Percentiles rank a stretch among this genome's conserved stretches.
These are phyloP conservation scores for Hirundo rustica DNA, from an alignment of 2,797 vertebrate genomes.

Conservation along the genomic window DNA sequence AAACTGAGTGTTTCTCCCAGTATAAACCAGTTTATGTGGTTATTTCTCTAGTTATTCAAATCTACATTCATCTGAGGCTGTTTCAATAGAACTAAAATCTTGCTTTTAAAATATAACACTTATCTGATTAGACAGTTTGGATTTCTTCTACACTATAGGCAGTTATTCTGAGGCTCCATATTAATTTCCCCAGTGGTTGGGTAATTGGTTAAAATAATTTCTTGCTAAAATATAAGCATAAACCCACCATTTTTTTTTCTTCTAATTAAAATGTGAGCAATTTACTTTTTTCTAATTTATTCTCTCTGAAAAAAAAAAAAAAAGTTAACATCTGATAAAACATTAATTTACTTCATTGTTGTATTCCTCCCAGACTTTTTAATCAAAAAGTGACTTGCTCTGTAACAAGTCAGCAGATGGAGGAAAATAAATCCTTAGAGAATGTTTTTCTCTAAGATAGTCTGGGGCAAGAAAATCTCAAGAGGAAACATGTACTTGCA, in stretches of 20 bases:
- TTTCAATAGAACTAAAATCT: neutral
- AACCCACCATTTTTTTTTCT: neutral
- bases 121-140: neutral
- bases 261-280: slow-evolving; percentile 41
- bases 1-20: neutral
- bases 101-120: neutral
- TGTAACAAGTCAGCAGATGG: neutral
- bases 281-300: slow-evolving; percentile 19
- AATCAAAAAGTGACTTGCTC: slow-evolving; percentile 10
- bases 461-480: neutral
- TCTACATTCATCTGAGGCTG: neutral
- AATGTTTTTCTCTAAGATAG: neutral
- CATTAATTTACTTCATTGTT: slow-evolving; percentile 8
- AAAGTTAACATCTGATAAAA: slow-evolving; percentile 37
- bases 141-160: neutral
- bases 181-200: slow-evolving; percentile 5
- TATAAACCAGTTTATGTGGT: neutral
- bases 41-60: neutral
- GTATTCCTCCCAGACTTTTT: neutral
- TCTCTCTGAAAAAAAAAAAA: neutral
- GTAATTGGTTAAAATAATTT: slow-evolving; percentile 32
- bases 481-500: neutral
- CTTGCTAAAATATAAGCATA: slow-evolving; percentile 1
- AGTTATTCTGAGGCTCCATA: neutral
- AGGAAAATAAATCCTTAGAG: slow-evolving; percentile 5